Evolutionary conservation across 2,113 vertebrate genomes (phyloP), one percentile per base, ranked within the genome.

Genomic region (Rhizomys pruinosus): DNA sequence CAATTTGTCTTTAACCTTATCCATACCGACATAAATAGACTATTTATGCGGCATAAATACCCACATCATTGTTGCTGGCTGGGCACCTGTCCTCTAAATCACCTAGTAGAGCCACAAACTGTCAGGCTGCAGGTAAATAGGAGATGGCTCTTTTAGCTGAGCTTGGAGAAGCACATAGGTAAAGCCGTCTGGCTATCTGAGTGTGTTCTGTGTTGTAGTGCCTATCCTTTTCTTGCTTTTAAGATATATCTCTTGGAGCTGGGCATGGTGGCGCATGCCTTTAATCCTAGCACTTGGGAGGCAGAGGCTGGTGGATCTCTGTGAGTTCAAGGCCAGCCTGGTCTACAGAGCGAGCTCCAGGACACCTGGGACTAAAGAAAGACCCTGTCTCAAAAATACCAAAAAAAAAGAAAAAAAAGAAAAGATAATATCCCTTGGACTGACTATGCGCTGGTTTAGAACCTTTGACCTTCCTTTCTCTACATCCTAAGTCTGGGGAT

Each of bases 151-250:
- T 47, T 42, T n/a, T 1, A 57, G 27, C n/a, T 66, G 27, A 37
- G 34, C 29, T 76, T 44, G 64, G 17, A 32, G 59, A 55, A 34
- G 23, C 42, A 2, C 23, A 37, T 13, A 74, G 22, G 61, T 22
- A n/a, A 64, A 59, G 19, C 10, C 44, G 25, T 47, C 37, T 1
- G 0, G 2, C 7, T n/a, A 59, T 59, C 17, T 13, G 0, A n/a
- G 16, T 16, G 1, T n/a, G 55, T 82, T 77, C 27, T 10, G 25
- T 32, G 59, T 44, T 20, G 9, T 82, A 44, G n/a, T 64, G 37
- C 11, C 23, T 37, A 20, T 55, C 27, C 6, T 66, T 10, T 29
- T 52, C 47, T 66, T 66, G 3, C 29, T 66, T 29, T 66, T 66
- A 27, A 66, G 59, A 42, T 27, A 12, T 37, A n/a, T n/a, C n/a